Evolutionary conservation across 92 coral and sea anemone species (phyloP).

Genomic region (Zoanthus sociatus): DNA sequence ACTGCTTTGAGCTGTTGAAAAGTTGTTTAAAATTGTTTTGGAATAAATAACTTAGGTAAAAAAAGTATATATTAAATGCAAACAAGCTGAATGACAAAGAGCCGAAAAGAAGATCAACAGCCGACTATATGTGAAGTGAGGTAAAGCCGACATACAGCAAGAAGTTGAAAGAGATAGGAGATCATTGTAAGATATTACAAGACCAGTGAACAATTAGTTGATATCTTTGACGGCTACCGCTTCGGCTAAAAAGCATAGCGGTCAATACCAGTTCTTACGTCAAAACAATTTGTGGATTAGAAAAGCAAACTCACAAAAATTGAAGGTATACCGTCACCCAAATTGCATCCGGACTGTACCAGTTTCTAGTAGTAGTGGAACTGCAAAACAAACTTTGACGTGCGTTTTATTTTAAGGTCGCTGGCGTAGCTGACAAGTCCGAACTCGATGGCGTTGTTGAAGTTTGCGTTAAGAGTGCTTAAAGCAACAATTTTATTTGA

Average conservation of each 20-base stretch:
- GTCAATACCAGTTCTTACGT: not conserved
- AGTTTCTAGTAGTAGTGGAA: not conserved
- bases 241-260: not conserved
- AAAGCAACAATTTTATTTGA: not conserved
- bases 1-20: not conserved
- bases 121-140: not conserved
- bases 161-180: not conserved
- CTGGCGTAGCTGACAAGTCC: not conserved
- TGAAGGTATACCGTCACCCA: not conserved
- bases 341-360: not conserved
- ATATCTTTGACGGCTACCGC: conserved; percentile 2
- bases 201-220: not conserved
- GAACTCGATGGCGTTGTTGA: not conserved
- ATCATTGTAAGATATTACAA: not conserved
- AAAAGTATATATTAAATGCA: not conserved
- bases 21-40: not conserved
- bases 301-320: not conserved
- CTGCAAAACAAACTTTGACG: not conserved
- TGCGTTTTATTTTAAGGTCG: not conserved
- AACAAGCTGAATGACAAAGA: not conserved
- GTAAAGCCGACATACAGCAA: not conserved
- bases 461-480: not conserved
- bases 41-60: not conserved
- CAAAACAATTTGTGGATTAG: not conserved
- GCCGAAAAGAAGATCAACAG: not conserved